phyloP scores from a whole-genome alignment of 2,113 vertebrate species.

The Cephalopholis sonnerati region DNA sequence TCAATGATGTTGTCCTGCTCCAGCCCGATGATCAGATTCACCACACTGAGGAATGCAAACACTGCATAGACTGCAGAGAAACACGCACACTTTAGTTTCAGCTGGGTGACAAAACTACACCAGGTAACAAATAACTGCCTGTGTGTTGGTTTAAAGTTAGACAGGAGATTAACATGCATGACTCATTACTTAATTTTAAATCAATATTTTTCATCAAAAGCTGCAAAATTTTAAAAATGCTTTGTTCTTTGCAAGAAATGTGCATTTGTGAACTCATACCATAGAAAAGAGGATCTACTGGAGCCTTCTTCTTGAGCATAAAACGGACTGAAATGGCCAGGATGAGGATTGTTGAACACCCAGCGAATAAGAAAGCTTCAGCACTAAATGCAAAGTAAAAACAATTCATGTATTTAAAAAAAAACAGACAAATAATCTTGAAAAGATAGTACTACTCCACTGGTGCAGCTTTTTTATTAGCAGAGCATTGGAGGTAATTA shows the following conservation, averaged over 20 bases:
- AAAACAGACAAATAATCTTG: background rate
- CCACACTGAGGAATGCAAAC: slow-evolving; percentile 92
- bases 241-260: background rate
- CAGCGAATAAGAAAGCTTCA: slow-evolving; percentile 87
- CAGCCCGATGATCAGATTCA: slow-evolving; percentile 94
- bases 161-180: background rate
- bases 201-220: background rate
- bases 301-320: slow-evolving; percentile 89
- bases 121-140: background rate
- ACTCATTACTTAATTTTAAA: background rate
- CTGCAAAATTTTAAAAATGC: background rate
- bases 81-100: slow-evolving; percentile 1
- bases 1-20: slow-evolving; percentile 97
- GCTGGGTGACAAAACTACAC: background rate
- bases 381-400: slow-evolving; percentile 76
- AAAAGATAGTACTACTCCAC: too few species aligned
- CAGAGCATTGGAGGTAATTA: too few species aligned
- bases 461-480: too few species aligned
- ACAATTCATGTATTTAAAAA: background rate
- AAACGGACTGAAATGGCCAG: slow-evolving; percentile 83
- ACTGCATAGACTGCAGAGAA: slow-evolving; percentile 88
- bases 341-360: slow-evolving; percentile 85
- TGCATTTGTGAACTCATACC: slow-evolving; percentile 80
- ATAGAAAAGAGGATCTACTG: slow-evolving; percentile 92
- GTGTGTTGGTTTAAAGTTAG: background rate